Base-by-base conservation (phyloP, 2,888 invertebrate genomes). In the Troides helena region DNA sequence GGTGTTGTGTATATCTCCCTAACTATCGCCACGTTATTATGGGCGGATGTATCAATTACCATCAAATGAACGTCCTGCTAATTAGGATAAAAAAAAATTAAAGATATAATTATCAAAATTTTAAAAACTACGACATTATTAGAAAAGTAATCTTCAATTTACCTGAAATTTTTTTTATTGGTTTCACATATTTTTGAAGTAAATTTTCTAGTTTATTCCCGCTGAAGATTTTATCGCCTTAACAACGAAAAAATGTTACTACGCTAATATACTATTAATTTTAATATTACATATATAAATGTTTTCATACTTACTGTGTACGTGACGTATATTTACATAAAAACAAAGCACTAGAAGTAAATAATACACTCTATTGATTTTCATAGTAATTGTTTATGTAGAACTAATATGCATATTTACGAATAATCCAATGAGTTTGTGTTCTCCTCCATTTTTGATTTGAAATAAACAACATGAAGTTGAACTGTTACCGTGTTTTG, bases 111-210 rank as follows among this genome's bases (percentile, higher is more conserved):
- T 30, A 30, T 30, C 30, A 30, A 30, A 30, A 30, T 0, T 30
- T 30, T 0, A 3, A 30, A 30, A 30, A 30, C 30, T 30, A 30
- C 30, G 30, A 30, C 3, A 0, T 30, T 30, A 30, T 30, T 30
- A 30, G 3, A 30, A 30, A 30, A 30, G 30, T 3, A 30, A 25
- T 59, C 50, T n/a, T 57, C 6, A 50, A 23, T 17, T n/a, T 70
- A 72, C 71, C 83, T 77, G 78, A 68, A 71, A 85, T 71, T 73
- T 72, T 76, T 68, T 72, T 77, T 25, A 84, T 66, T 60, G 82
- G 80, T 36, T 74, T 74, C 46, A 81, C 59, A 58, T 81, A 82
- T 68, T 76, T 79, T 58, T 79, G 73, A 8, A 84, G 62, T 10
- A 70, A 23, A 63, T 71, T 72, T 57, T 78, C 76, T 5, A 80